Evolutionary conservation across 2,888 invertebrate species (phyloP), one percentile per base, ranked within the genome.

Genomic region (Malthinus flaveolus): DNA sequence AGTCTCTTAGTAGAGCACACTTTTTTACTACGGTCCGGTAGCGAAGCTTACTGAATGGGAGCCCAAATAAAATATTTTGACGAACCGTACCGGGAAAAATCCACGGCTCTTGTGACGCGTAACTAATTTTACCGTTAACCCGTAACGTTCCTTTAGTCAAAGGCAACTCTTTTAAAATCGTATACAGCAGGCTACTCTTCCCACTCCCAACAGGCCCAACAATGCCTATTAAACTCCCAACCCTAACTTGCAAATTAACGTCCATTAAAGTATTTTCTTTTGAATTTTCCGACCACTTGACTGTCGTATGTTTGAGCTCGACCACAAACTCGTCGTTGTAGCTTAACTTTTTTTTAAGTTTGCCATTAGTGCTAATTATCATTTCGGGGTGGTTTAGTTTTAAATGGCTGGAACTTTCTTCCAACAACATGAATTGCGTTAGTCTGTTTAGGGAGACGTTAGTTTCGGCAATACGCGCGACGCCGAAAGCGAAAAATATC

Each of bases 1-100:
- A 87, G 76, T 95, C 94, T 57, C 86, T 77, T 72, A 87, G 86
- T 60, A 91, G 81, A 9, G 89, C 87, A 74, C 90, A 90, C 1
- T 85, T 86, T 53, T 85, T 84, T 1, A 93, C 80, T 34, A 87
- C 88, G 50, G 83, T 79, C 76, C 81, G 89, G 75, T 81, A 87
- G 6, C 85, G 81, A 31, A 84, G 81, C 32, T 84, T 83, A 68
- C 88, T 88, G 86, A 85, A 89, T 61, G 85, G 81, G 70, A 84
- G 85, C 0, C 96, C 97, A 78, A 98, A 97, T 1, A 95, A 78
- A 64, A 98, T 94, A 77, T 98, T 98, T 72, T 97, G 95, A 8
- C 93, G 83, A 0, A 98, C 88, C 60, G 91, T 90, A 15, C 88
- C 89, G 51, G 88, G 88, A 72, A 90, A 91, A 0, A 91, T 75